phyloP scores from a whole-genome alignment of 2,888 invertebrate species.

The Synanthedon andrenaeformis region DNA sequence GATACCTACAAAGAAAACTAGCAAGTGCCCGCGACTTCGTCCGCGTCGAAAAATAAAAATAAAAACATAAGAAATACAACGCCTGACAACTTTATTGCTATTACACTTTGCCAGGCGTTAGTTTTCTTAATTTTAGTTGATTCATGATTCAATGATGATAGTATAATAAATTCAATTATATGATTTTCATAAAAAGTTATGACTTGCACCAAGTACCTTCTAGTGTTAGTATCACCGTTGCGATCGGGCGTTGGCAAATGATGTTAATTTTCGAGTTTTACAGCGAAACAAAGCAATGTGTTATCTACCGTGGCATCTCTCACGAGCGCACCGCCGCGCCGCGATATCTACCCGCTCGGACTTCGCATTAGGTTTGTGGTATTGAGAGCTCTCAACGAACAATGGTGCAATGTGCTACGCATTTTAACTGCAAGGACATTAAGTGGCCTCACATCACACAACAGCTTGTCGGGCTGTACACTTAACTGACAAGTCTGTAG shows the following conservation, averaged over 20 bases:
- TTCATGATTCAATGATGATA: no score
- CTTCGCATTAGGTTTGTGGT: constrained; percentile 17
- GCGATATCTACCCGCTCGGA: constrained; percentile 32
- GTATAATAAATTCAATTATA: no score
- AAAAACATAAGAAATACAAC: no score
- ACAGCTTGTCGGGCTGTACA: neutral
- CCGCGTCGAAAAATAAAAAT: no score
- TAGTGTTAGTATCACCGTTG: constrained; percentile 37
- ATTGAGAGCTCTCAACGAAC: constrained; percentile 9
- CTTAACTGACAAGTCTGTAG: no score
- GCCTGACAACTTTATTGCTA: no score
- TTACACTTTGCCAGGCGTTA: no score
- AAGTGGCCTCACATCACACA: neutral
- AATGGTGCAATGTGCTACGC: neutral
- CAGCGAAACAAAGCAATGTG: constrained; percentile 63
- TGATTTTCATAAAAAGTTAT: neutral
- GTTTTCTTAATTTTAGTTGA: no score
- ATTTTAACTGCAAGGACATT: neutral
- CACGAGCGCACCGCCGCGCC: constrained; percentile 43
- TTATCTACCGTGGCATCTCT: constrained; percentile 56
- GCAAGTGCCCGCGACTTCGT: no score
- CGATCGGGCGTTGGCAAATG: constrained; percentile 66
- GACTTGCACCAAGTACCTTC: neutral
- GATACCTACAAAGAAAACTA: no score
- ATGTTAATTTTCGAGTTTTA: constrained; percentile 68